Evolutionary conservation across 2,888 invertebrate genomes (phyloP).

Genomic region (Drosophila basisetae): DNA sequence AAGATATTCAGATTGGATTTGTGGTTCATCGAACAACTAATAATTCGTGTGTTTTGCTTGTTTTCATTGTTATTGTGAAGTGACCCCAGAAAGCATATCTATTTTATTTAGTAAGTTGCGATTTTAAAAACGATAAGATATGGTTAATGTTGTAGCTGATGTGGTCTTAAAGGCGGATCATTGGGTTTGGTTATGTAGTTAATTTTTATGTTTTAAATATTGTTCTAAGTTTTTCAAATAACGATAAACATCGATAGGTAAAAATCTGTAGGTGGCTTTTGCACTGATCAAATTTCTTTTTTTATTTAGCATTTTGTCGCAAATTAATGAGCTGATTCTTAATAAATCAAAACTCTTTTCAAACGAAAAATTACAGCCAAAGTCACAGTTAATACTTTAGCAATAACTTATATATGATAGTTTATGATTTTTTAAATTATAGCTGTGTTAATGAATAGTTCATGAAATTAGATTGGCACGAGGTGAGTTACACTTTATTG

Average conservation of each 20-base stretch:
- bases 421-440: not conserved
- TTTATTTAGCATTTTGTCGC: not conserved
- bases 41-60: conserved; percentile 19
- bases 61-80: conserved; percentile 1
- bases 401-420: not conserved
- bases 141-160: not conserved
- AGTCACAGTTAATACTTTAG: not conserved
- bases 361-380: not conserved
- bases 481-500: not conserved
- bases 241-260: not conserved
- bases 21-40: not conserved
- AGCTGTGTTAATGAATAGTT: not conserved
- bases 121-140: not conserved
- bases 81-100: not conserved
- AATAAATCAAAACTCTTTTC: not conserved
- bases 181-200: not conserved
- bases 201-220: not conserved
- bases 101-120: not conserved
- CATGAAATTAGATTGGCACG: not conserved
- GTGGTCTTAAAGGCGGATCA: not conserved
- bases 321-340: not conserved
- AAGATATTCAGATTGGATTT: conserved; percentile 20
- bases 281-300: not conserved
- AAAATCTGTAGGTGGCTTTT: not conserved
- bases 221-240: not conserved